Base-by-base conservation (phyloP, 2,797 vertebrate species). In the Falco berigora region DNA sequence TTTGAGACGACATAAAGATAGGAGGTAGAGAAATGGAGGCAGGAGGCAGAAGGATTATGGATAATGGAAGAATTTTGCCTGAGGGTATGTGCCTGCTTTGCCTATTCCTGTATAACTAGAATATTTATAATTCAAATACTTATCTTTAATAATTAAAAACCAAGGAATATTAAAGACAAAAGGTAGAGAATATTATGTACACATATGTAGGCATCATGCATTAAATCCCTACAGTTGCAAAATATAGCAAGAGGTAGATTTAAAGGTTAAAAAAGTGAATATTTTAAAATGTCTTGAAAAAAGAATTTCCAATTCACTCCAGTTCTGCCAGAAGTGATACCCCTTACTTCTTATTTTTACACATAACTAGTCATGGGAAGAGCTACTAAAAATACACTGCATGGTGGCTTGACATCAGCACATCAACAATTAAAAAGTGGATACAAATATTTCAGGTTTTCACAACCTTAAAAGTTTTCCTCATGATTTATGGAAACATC, bases 111-210 rank as follows among this genome's bases (percentile, higher is more conserved):
- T 99, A 99, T 99, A 99, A 99, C 99, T 99, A 99, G 99, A 99
- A 99, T 99, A 99, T 99, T 99, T 99, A 99, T 99, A 99, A 99
- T 99, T 99, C 99, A 99, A 99, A 99, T 99, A 99, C 99, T 99
- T 99, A 99, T 99, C 99, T 99, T 99, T 99, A 99, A 99, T 99
- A 99, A 99, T 99, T 99, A 99, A 99, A 99, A 98, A 98, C 98
- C 97, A 98, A 98, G 98, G 98, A 99, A 99, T 99, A 99, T 99
- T 99, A 99, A 99, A 99, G 98, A 98, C 98, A 98, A 99, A 99
- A 98, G 98, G 97, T 98, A 98, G 98, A 98, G 98, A 98, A 98
- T 99, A 98, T 98, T 98, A 98, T 98, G 98, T 98, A 98, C 98
- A 98, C 98, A 98, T 97, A 98, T 98, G 98, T 98, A 99, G 98